phyloP scores from a whole-genome alignment of 2,888 invertebrate species.

The Phengaris arion region DNA sequence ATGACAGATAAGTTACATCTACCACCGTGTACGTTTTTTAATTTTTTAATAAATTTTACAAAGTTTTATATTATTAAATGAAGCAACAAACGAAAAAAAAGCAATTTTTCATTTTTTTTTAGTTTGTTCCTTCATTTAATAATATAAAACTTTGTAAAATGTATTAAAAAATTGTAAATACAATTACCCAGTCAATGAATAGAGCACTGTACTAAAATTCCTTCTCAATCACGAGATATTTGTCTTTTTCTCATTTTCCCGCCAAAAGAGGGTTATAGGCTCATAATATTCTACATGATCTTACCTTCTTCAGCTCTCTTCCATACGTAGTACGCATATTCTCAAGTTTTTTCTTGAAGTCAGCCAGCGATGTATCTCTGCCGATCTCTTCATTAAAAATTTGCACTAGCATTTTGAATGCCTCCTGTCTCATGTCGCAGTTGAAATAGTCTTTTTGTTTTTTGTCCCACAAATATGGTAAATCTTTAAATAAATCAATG shows the following conservation, averaged over 20 bases:
- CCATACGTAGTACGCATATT: slow-evolving; percentile 38
- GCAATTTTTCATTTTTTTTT: too few relatives aligned
- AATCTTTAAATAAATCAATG: slow-evolving; percentile 31
- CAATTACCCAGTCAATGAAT: too few relatives aligned
- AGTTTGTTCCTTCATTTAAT: too few relatives aligned
- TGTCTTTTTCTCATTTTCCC: slow-evolving; percentile 21
- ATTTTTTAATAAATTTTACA: too few relatives aligned
- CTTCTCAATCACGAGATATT: slow-evolving; percentile 12
- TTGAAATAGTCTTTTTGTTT: slow-evolving; percentile 36
- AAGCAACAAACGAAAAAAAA: too few relatives aligned
- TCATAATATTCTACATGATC: slow-evolving; percentile 31
- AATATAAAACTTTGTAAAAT: too few relatives aligned
- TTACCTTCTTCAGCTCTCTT: slow-evolving; percentile 38
- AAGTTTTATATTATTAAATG: too few relatives aligned
- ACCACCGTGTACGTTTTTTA: slow-evolving; percentile 28
- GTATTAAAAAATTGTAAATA: too few relatives aligned
- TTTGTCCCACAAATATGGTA: slow-evolving; percentile 35
- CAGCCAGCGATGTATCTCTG: slow-evolving; percentile 33
- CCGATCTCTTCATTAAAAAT: slow-evolving; percentile 36
- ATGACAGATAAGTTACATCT: slow-evolving; percentile 22
- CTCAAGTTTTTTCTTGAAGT: slow-evolving; percentile 38
- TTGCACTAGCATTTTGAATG: slow-evolving; percentile 36
- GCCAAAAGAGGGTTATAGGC: slow-evolving; percentile 22
- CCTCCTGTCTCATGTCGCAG: slow-evolving; percentile 37
- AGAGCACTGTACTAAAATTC: not conserved